Percentiles rank a stretch among this genome's conserved stretches.
These are phyloP conservation scores for Dasypus novemcinctus DNA, from an alignment of 2,113 vertebrate genomes.

Conservation along the genomic window DNA sequence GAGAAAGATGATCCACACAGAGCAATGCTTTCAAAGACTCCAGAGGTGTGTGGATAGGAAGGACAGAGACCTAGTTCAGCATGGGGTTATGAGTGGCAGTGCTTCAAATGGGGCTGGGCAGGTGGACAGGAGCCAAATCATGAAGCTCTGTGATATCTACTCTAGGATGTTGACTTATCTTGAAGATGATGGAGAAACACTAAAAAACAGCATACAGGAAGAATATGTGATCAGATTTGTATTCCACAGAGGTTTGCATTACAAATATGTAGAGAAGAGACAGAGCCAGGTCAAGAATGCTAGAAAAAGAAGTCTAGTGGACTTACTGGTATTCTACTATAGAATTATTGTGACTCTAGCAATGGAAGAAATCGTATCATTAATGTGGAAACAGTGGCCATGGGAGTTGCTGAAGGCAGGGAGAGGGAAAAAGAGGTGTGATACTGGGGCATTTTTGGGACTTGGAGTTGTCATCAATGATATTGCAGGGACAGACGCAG, in stretches of 20 bases:
- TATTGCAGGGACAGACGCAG: too few relatives aligned
- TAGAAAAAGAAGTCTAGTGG: background rate
- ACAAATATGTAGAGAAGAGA: background rate
- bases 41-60: background rate
- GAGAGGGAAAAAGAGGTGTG: too few relatives aligned
- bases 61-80: background rate
- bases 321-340: too few relatives aligned
- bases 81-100: too few relatives aligned
- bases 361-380: too few relatives aligned
- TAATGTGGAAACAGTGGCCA: too few relatives aligned
- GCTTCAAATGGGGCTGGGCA: background rate
- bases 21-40: too few relatives aligned
- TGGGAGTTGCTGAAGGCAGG: too few relatives aligned
- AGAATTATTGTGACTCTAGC: too few relatives aligned
- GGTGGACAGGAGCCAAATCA: background rate
- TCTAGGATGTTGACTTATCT: background rate
- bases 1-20: fast-evolving
- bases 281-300: background rate
- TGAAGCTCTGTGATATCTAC: too few relatives aligned
- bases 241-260: background rate
- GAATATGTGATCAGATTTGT: background rate
- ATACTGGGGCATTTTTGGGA: too few relatives aligned
- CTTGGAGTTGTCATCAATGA: too few relatives aligned
- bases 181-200: background rate
- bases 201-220: background rate